Evolutionary conservation across 2,113 vertebrate species (phyloP).

Genomic region (Rhinopomastus cyanomelas): DNA sequence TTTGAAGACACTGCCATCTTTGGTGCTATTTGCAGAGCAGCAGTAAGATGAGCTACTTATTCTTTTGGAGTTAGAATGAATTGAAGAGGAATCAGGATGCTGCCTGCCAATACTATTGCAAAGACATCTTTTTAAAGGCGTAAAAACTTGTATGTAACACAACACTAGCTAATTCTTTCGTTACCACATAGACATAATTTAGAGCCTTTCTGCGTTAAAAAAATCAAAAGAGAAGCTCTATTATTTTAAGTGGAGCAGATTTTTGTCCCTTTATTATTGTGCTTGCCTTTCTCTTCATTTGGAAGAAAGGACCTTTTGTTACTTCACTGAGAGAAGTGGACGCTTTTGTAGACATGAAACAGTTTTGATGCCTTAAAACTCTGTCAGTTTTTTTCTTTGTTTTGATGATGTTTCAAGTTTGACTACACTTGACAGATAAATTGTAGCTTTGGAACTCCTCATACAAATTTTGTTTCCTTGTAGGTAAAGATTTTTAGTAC

Average conservation of each 20-base stretch:
- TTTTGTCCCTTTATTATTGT: background rate
- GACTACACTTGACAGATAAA: background rate
- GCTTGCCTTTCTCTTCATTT: background rate
- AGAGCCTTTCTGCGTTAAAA: background rate
- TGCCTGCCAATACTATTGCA: background rate
- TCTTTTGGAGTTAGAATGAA: background rate
- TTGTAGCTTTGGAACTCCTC: background rate
- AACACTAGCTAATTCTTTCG: background rate
- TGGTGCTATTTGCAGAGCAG: background rate
- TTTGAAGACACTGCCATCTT: background rate
- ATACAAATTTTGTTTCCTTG: background rate
- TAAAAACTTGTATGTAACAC: background rate
- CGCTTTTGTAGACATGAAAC: background rate
- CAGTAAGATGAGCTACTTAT: background rate
- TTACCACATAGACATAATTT: background rate
- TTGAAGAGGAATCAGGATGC: background rate
- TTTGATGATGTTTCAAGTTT: background rate
- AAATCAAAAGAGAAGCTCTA: background rate
- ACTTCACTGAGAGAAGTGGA: background rate
- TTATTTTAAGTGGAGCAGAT: background rate
- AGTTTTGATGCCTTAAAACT: background rate
- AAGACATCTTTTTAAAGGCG: background rate
- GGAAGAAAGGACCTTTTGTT: background rate
- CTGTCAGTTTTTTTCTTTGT: background rate
- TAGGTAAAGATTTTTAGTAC: background rate